Conservation (phyloP, 1,140 invertebrate genomes). For the Papilio xuthus region DNA sequence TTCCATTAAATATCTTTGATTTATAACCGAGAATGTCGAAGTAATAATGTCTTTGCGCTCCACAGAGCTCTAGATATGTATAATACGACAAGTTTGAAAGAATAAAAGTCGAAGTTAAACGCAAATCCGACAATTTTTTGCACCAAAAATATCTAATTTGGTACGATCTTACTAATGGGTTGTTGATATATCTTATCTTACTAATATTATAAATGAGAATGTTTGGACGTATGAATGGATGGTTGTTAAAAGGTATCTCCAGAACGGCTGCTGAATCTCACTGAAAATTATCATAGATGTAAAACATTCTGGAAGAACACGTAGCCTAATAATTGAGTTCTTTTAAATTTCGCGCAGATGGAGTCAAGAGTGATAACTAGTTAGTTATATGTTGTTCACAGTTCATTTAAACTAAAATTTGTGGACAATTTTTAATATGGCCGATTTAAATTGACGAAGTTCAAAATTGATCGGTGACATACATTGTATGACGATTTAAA, state of each 20-base stretch:
- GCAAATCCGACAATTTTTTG: background rate
- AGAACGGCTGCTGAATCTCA: no score
- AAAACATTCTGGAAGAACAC: no score
- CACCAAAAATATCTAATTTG: background rate
- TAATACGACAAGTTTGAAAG: background rate
- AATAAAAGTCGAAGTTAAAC: background rate
- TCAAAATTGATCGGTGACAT: no score
- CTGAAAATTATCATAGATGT: no score
- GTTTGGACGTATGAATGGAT: no score
- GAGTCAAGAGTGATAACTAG: no score
- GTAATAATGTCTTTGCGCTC: background rate
- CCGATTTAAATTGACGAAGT: background rate
- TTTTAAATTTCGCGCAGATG: no score
- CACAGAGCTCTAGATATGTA: background rate
- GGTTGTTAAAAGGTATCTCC: no score
- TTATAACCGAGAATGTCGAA: background rate
- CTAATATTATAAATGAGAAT: no score
- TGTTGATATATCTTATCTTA: background rate
- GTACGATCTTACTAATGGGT: background rate
- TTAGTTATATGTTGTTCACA: background rate
- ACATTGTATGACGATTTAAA: background rate
- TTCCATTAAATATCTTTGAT: constrained; percentile 20
- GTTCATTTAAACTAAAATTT: background rate
- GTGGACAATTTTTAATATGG: background rate
- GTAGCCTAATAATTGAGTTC: no score